phyloP scores from a whole-genome alignment of 2,888 invertebrate genomes.

The Acrobasis repandana region DNA sequence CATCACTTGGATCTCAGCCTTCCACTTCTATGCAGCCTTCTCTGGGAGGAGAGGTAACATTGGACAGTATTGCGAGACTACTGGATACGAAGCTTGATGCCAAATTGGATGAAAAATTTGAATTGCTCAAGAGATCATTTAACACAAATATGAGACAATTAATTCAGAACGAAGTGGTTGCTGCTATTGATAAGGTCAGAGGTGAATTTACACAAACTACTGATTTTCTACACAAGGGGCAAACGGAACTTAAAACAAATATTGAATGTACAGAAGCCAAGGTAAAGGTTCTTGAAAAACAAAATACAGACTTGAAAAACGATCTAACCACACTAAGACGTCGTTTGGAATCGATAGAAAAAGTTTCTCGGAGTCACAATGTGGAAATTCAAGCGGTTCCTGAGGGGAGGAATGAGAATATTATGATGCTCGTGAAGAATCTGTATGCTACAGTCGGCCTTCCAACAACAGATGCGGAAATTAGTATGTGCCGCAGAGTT shows the following conservation, averaged over 20 bases:
- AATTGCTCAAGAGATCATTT: no score
- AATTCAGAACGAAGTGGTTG: background rate
- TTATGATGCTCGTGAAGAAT: background rate
- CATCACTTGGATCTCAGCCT: no score
- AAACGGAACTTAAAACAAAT: background rate
- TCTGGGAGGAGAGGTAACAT: no score
- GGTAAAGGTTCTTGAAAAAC: background rate
- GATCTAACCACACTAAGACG: background rate
- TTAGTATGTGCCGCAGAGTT: no score
- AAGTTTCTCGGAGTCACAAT: background rate
- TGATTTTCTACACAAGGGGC: background rate
- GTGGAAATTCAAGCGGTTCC: slow-evolving; percentile 8
- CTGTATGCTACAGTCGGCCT: background rate
- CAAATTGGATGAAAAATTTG: no score
- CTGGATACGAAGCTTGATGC: no score
- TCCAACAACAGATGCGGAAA: slow-evolving; percentile 4
- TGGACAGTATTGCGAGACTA: no score
- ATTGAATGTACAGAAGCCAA: background rate
- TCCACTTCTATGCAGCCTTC: no score
- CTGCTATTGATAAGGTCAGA: slow-evolving; percentile 3
- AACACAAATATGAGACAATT: no score
- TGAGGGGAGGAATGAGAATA: slow-evolving; percentile 1
- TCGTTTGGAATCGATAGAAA: slow-evolving; percentile 2
- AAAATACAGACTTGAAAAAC: background rate
- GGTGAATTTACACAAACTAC: slow-evolving; percentile 7